These are phyloP conservation scores for Maccullochella peelii DNA, from an alignment of 2,113 vertebrate species.

Conservation along the genomic window DNA sequence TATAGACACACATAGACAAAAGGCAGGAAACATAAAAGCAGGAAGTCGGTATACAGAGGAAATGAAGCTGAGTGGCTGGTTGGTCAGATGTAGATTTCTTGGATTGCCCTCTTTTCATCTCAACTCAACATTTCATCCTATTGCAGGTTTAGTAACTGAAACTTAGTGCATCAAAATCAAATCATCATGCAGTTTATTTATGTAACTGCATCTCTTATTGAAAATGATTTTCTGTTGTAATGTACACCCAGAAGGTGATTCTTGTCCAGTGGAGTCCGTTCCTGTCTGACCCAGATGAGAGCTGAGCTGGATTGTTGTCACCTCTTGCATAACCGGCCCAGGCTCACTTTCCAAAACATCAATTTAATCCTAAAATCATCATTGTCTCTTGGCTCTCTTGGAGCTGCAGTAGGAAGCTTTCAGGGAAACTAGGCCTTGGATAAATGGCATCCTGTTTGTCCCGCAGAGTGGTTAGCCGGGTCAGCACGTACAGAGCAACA, in stretches of 20 bases:
- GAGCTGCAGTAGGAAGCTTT: slow-evolving; percentile 57
- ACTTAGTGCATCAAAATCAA: not conserved
- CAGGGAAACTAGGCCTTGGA: slow-evolving; percentile 64
- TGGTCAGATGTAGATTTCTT: slow-evolving; percentile 17
- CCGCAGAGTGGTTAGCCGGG: slow-evolving; percentile 59
- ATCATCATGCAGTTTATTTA: not conserved
- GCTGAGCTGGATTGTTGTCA: slow-evolving; percentile 12
- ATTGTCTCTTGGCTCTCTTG: slow-evolving; percentile 50
- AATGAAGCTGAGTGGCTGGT: not conserved
- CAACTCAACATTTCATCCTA: not conserved
- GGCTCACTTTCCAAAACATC: slow-evolving; percentile 55
- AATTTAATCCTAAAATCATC: slow-evolving; percentile 64
- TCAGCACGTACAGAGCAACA: slow-evolving; percentile 61
- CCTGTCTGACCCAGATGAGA: slow-evolving; percentile 41
- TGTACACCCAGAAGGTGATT: not conserved
- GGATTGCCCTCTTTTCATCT: slow-evolving; percentile 23
- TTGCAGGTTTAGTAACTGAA: no score
- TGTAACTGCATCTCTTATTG: not conserved
- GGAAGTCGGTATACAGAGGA: slow-evolving; percentile 18
- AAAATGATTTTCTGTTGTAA: not conserved
- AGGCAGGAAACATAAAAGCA: slow-evolving; percentile 22
- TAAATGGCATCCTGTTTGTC: slow-evolving; percentile 78
- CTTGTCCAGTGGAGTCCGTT: not conserved
- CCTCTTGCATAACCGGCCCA: slow-evolving; percentile 50
- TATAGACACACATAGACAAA: slow-evolving; percentile 10